Percentiles rank a stretch among this genome's conserved stretches.
phyloP scores from a whole-genome alignment of 2,797 vertebrate genomes.

The Cryptoprocta ferox region DNA sequence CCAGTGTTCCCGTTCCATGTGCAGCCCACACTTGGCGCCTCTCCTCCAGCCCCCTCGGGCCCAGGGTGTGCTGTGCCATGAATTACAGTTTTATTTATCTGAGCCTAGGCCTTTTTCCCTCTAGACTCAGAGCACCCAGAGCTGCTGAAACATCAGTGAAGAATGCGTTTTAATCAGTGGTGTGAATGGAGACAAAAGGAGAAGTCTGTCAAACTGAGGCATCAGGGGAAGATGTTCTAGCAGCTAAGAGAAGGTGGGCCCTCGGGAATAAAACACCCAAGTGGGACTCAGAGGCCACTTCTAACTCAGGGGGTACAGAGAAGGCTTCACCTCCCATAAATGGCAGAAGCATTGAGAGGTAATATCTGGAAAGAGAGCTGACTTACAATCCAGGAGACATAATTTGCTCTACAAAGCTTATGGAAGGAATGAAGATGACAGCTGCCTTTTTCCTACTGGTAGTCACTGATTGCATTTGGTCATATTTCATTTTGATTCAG shows the following conservation, averaged over 20 bases:
- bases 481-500: slow-evolving; percentile 31
- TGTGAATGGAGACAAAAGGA: background rate
- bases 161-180: background rate
- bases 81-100: background rate
- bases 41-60: slow-evolving; percentile 48
- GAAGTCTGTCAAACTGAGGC: background rate
- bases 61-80: background rate
- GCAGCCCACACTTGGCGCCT: slow-evolving; percentile 69
- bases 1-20: slow-evolving; percentile 60
- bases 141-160: background rate
- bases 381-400: background rate
- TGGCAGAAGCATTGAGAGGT: slow-evolving; percentile 26
- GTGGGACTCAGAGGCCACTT: background rate
- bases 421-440: slow-evolving; percentile 34
- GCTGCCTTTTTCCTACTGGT: slow-evolving; percentile 42
- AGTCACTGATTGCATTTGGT: slow-evolving; percentile 62
- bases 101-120: background rate
- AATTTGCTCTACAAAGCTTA: slow-evolving; percentile 54
- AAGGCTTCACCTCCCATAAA: background rate
- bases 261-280: background rate
- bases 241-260: background rate
- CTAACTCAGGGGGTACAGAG: background rate
- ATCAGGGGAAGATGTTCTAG: background rate
- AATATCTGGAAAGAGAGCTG: slow-evolving; percentile 6
- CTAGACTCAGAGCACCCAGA: background rate